These are phyloP conservation scores for Nemoura dubitans DNA, from an alignment of 2,888 invertebrate species.

Conservation along the genomic window DNA sequence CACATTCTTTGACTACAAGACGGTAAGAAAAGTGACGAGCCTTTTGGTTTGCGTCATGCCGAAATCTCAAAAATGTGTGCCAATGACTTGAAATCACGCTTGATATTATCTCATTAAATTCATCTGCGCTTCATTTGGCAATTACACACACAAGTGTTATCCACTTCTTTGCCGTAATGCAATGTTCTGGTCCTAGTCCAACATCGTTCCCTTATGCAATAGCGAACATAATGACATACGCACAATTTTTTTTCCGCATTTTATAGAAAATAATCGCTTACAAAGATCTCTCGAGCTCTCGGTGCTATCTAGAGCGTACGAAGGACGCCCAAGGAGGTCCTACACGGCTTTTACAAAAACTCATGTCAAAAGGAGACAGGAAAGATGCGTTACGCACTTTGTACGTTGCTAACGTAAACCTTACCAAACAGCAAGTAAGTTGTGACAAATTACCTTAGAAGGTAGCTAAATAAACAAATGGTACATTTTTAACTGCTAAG, in stretches of 20 bases:
- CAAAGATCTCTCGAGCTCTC: constrained; percentile 58
- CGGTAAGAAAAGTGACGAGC: constrained; percentile 53
- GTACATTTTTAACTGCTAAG: too few species aligned
- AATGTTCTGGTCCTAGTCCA: background rate
- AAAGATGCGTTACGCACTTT: constrained; percentile 50
- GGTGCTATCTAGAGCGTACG: constrained; percentile 61
- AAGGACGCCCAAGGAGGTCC: constrained; percentile 51
- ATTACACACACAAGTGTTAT: background rate
- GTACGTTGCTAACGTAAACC: constrained; percentile 56
- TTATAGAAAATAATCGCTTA: constrained; percentile 61
- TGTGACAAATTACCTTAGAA: too few species aligned
- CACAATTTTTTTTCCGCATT: constrained; percentile 48
- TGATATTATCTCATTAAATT: background rate
- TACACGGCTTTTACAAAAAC: constrained; percentile 49
- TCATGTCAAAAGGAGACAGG: constrained; percentile 46
- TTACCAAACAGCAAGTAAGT: constrained; percentile 62
- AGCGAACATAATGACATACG: background rate
- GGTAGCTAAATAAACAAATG: too few species aligned
- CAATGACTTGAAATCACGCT: background rate
- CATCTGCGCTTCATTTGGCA: background rate
- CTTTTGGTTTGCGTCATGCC: background rate
- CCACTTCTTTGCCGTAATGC: background rate
- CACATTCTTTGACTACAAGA: constrained; percentile 55
- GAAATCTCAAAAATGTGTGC: background rate
- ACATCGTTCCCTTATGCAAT: background rate